Conservation (phyloP, 2,888 invertebrate species). For the Steromphala cineraria region DNA sequence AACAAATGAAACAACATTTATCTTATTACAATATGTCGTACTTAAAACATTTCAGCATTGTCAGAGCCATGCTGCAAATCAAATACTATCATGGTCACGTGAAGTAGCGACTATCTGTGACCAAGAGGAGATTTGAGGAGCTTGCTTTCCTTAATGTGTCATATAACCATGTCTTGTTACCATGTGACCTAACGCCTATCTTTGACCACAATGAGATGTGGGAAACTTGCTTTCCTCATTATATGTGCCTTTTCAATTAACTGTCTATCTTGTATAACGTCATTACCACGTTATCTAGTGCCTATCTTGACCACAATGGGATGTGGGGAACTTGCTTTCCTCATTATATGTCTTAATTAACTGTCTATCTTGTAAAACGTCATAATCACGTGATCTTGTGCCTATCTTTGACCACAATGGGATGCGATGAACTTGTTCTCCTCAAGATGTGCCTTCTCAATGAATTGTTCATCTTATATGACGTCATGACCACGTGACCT, state of each 20-base stretch:
- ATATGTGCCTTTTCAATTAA: constrained; percentile 36
- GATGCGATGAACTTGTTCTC: constrained; percentile 28
- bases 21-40: too few species aligned
- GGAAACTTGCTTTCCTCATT: constrained; percentile 28
- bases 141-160: constrained; percentile 36
- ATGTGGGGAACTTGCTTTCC: constrained; percentile 27
- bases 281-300: background rate
- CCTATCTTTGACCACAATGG: constrained; percentile 37
- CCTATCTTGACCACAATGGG: constrained; percentile 35
- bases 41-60: too few species aligned
- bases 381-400: background rate
- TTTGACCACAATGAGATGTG: constrained; percentile 36
- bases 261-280: background rate
- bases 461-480: background rate
- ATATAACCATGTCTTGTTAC: too few species aligned
- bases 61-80: too few species aligned
- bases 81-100: too few species aligned
- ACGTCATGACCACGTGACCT: background rate
- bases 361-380: background rate
- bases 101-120: constrained; percentile 20
- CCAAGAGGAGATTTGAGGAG: constrained; percentile 31
- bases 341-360: constrained; percentile 38
- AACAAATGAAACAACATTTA: too few species aligned
- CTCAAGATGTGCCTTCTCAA: constrained; percentile 37
- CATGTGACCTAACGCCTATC: too few species aligned